phyloP scores from a whole-genome alignment of 2,113 vertebrate genomes.

The Perccottus glenii region DNA sequence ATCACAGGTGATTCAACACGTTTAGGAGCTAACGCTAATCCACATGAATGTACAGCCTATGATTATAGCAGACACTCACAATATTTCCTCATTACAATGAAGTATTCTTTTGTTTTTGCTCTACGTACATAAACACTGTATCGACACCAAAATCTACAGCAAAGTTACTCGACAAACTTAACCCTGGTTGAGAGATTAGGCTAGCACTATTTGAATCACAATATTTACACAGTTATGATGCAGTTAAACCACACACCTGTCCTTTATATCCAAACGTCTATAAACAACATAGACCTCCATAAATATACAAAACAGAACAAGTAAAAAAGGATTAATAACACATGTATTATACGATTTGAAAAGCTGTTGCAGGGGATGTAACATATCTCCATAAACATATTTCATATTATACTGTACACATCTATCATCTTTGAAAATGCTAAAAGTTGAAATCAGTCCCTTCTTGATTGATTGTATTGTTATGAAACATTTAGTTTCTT shows the following conservation, averaged over 20 bases:
- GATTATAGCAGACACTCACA: constrained; percentile 58
- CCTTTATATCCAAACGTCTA: background rate
- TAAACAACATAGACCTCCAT: background rate
- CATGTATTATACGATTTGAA: background rate
- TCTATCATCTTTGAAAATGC: too few species aligned
- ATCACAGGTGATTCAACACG: constrained; percentile 67
- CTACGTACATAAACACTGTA: constrained; percentile 72
- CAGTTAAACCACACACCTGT: constrained; percentile 26
- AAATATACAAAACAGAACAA: constrained; percentile 8
- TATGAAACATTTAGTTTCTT: too few species aligned
- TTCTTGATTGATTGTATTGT: too few species aligned
- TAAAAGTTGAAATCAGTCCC: too few species aligned
- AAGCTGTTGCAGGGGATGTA: background rate
- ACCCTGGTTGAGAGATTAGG: constrained; percentile 73
- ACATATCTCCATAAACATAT: background rate
- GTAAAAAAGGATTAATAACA: background rate
- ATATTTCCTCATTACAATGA: constrained; percentile 61
- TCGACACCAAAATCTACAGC: constrained; percentile 72
- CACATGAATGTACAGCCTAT: constrained; percentile 62
- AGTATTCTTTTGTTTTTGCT: constrained; percentile 54
- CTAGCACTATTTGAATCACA: constrained; percentile 51
- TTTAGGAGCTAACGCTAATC: constrained; percentile 71
- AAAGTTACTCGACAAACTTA: constrained; percentile 69
- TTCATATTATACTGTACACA: background rate
- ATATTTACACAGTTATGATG: constrained; percentile 64